Evolutionary conservation across 2,888 invertebrate genomes (phyloP), one percentile per base, ranked within the genome.

Genomic region (Lithophane semibrunnea): DNA sequence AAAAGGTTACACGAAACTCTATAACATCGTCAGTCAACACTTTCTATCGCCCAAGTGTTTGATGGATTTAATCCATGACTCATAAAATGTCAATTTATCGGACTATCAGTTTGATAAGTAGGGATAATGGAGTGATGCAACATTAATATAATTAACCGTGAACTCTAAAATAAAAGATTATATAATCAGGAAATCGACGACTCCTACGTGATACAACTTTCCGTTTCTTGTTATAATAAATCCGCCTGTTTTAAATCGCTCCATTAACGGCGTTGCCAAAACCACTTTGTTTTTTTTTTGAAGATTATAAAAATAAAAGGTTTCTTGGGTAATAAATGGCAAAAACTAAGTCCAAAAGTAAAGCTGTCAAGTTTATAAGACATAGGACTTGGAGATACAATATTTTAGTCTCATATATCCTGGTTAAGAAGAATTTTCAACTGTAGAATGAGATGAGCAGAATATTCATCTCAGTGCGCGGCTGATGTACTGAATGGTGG

Each of bases 1-100:
- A 93, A 88, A 94, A 94, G 93, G 94, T 94, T 93, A 93, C 91
- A 89, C 86, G 91, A 92, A 90, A 92, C 90, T 90, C 89, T 89
- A 89, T 89, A 87, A 90, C 90, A 93, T 92, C 93, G 94, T 94
- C 91, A 91, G 88, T 86, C 91, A 92, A 93, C 94, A 93, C 96
- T 96, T 96, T 96, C 95, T 95, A 88, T 86, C 84, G 81, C 72
- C 84, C 80, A 87, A 84, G 73, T 80, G 85, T 88, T 84, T 86
- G 86, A 87, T 84, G 86, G 81, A 77, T 82, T 88, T 81, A 86
- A 86, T 79, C 83, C 84, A 85, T 88, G 88, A 88, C 76, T 89
- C 85, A 86, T 80, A 88, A 79, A 88, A 87, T 80, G 79, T 70
- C 73, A 79, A 88, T 86, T 85, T 75, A 83, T 77, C 75, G 79